Conservation (phyloP, 2,888 invertebrate species). For the Pilophorus perplexus region DNA sequence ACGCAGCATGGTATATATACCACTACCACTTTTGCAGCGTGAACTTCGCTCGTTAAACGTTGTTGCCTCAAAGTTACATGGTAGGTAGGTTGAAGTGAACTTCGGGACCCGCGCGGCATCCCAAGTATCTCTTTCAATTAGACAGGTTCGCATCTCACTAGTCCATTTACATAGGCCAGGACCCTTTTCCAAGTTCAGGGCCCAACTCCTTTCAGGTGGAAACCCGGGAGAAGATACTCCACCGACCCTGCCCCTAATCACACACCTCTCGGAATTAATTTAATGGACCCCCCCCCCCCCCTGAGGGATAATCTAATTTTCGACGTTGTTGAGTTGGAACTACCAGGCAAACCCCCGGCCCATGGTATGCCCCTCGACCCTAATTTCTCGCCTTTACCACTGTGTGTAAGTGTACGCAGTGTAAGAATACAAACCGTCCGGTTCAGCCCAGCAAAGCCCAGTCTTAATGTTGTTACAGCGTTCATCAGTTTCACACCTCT, state of each 20-base stretch:
- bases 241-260: too few species aligned
- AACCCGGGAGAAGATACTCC: background rate
- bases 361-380: background rate
- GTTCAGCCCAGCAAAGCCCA: too few species aligned
- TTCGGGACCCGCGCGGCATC: background rate
- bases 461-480: too few species aligned
- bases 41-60: too few species aligned
- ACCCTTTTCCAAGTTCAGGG: background rate
- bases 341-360: background rate
- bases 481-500: too few species aligned
- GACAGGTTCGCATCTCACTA: background rate
- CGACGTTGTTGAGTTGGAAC: conserved; percentile 15
- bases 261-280: conserved; percentile 19
- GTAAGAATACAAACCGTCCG: too few species aligned
- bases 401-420: too few species aligned
- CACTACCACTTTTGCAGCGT: too few species aligned
- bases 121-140: conserved; percentile 24
- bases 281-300: conserved; percentile 7
- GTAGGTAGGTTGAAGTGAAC: too few species aligned
- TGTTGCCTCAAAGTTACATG: too few species aligned
- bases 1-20: too few species aligned
- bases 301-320: conserved; percentile 10
- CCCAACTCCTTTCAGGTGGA: background rate
- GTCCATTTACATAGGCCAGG: background rate
- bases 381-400: background rate